phyloP scores from a whole-genome alignment of 2,888 invertebrate genomes.

The Yponomeuta malinellus region DNA sequence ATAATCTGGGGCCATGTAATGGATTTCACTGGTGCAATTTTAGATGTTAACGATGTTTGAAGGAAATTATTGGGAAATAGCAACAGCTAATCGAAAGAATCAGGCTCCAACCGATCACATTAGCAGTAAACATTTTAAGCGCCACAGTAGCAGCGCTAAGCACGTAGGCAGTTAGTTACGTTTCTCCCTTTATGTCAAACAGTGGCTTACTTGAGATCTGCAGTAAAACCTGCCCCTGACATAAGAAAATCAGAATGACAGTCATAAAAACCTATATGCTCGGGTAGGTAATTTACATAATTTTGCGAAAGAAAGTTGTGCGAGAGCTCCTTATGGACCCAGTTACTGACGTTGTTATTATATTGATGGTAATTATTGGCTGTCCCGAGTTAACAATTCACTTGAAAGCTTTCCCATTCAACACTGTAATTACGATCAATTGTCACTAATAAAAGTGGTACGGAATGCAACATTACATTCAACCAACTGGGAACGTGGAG shows the following conservation, averaged over 20 bases:
- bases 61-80: no score
- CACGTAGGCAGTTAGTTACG: background rate
- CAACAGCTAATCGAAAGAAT: background rate
- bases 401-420: slow-evolving; percentile 27
- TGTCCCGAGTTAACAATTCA: background rate
- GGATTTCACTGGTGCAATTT: no score
- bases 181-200: background rate
- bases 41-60: no score
- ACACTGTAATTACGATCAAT: slow-evolving; percentile 52
- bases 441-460: slow-evolving; percentile 54
- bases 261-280: background rate
- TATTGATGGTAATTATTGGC: background rate
- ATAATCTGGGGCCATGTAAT: no score
- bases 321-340: background rate
- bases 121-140: background rate
- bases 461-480: slow-evolving; percentile 38
- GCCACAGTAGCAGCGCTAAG: background rate
- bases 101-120: background rate
- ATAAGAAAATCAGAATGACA: background rate
- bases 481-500: slow-evolving; percentile 30
- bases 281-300: background rate
- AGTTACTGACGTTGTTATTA: background rate
- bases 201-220: background rate
- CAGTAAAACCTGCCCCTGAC: background rate
- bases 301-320: background rate